Base-by-base conservation (phyloP, 1,140 invertebrate genomes). In the Trigoniulus corallinus region DNA sequence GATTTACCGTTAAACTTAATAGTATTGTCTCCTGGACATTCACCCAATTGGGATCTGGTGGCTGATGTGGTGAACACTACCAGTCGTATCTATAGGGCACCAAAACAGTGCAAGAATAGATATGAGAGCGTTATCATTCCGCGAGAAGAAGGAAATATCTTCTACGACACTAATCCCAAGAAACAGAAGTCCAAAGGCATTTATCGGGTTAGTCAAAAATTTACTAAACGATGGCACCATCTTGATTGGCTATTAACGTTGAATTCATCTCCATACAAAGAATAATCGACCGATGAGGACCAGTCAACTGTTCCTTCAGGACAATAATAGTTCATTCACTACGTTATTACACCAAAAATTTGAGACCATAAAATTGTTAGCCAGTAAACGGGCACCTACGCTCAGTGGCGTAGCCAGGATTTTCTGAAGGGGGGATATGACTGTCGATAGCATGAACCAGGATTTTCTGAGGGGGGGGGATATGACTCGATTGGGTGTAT, bases 21-120 rank as follows among this genome's bases (percentile, higher is more conserved):
- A 50, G 73, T 85, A 0, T 61, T 84, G 0, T 82, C 79, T 13
- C 82, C 86, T 0, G 87, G 81, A 1, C 88, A 89, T 57, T 84
- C 80, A 4, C 81, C 87, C 2, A 96, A 96, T 69, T 96, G 91
- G 91, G 92, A 96, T 64, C 72, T 95, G 53, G 82, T 88, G 0
- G 78, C 88, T n/a, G 91, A 96, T 60, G 74, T 86, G 56, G 88
- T 97, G 0, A 93, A 87, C 63, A 76, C 80, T 47, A 77, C 77
- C 0, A 82, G 84, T 21, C 72, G 81, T 50, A 79, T 78, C 10
- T 88, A 86, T 61, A 72, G 88, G 29, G 86, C 88, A n/a, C 75
- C 87, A 3, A 85, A 89, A 57, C 84, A 91, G 59, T 94, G 89
- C 61, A 78, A 81, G 50, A 77, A 76, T 60, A 76, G 89, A 56